These are phyloP conservation scores for Leucosticte australis DNA, from an alignment of 2,113 vertebrate species.

Conservation along the genomic window DNA sequence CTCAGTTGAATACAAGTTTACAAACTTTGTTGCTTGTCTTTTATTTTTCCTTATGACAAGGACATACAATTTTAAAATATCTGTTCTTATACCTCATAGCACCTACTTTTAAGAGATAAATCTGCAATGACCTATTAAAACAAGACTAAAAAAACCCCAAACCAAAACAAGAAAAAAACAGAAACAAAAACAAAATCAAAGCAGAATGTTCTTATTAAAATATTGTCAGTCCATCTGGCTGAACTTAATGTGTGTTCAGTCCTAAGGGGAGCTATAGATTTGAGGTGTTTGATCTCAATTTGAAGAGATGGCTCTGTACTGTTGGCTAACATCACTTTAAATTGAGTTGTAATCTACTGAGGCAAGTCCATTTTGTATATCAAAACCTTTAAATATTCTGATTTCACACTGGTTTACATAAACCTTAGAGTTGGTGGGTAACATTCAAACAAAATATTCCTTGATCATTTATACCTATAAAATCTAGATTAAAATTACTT, in stretches of 20 bases:
- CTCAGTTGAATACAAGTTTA: background rate
- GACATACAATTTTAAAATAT: background rate
- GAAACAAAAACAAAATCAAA: background rate
- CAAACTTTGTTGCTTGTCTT: fast-evolving
- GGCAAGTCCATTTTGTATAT: background rate
- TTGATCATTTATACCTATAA: background rate
- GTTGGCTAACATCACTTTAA: background rate
- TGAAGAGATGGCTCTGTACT: background rate
- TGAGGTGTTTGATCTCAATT: background rate
- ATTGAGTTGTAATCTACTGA: background rate
- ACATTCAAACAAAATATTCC: background rate
- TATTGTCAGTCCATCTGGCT: background rate
- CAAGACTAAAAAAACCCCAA: background rate
- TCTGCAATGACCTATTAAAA: background rate
- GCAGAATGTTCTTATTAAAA: background rate
- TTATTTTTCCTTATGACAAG: background rate
- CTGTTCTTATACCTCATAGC: background rate
- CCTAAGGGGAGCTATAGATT: background rate
- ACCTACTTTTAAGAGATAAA: background rate
- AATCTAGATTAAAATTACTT: background rate
- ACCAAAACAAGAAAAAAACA: no score
- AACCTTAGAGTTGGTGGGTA: background rate
- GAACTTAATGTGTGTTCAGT: background rate
- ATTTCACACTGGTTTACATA: background rate
- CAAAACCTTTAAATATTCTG: background rate